phyloP scores from a whole-genome alignment of 2,888 invertebrate genomes.

The Keiferia lycopersicella region DNA sequence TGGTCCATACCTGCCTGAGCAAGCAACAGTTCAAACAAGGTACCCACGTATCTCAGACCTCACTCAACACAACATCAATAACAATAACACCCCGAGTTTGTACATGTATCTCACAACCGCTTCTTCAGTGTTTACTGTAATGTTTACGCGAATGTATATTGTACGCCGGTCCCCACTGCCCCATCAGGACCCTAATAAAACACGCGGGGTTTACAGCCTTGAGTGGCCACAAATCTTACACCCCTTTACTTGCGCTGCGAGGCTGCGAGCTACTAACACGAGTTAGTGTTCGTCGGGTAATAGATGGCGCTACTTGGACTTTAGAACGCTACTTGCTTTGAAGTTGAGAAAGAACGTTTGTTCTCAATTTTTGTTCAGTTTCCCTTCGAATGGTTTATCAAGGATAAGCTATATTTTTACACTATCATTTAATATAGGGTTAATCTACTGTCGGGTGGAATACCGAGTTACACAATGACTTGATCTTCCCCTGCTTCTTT shows the following conservation, averaged over 20 bases:
- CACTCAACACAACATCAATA: neutral
- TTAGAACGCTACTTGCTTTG: neutral
- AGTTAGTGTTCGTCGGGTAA: conserved; percentile 2
- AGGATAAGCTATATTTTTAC: no score
- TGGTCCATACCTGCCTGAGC: no score
- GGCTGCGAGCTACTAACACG: neutral
- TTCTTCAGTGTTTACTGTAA: conserved; percentile 1
- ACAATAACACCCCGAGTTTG: neutral
- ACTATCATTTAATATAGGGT: no score
- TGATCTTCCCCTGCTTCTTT: no score
- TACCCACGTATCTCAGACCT: neutral
- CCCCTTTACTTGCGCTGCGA: neutral
- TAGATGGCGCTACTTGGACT: conserved; percentile 4
- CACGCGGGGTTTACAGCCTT: neutral
- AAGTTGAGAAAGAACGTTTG: neutral
- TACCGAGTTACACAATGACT: no score
- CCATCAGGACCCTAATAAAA: conserved; percentile 2
- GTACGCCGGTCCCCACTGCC: neutral
- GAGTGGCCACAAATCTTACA: conserved; percentile 9
- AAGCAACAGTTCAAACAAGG: conserved; percentile 2
- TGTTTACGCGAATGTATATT: neutral
- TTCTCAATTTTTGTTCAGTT: neutral
- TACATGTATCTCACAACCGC: neutral
- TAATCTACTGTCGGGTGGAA: no score
- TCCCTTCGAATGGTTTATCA: no score